Evolutionary conservation across 2,888 invertebrate genomes (phyloP).

Genomic region (Aporophyla nigra): DNA sequence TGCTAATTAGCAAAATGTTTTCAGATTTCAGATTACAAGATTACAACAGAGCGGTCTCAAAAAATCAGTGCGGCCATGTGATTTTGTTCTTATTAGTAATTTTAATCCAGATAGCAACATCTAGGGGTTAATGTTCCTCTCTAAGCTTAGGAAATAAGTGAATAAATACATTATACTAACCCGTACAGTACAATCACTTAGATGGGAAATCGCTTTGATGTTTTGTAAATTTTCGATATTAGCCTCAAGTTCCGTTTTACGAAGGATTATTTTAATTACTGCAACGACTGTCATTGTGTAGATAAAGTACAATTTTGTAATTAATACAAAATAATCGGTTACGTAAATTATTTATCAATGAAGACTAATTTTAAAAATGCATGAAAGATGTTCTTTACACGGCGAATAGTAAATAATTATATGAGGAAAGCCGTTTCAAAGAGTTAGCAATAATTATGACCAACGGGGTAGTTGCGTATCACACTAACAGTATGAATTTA

Average conservation of each 20-base stretch:
- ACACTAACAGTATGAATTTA: not conserved
- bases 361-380: not conserved
- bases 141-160: constrained; percentile 65
- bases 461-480: not conserved
- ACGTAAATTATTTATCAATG: not conserved
- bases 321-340: not conserved
- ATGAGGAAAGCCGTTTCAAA: not conserved
- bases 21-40: constrained; percentile 90
- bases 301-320: constrained; percentile 17
- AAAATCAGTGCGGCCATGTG: constrained; percentile 73
- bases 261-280: constrained; percentile 43
- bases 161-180: constrained; percentile 69
- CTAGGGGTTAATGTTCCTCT: constrained; percentile 69
- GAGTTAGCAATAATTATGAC: not conserved
- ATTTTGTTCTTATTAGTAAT: constrained; percentile 80
- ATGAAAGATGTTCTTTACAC: not conserved
- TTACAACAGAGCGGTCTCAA: constrained; percentile 82
- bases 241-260: constrained; percentile 36
- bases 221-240: constrained; percentile 51
- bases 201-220: constrained; percentile 66
- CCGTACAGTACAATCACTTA: constrained; percentile 64
- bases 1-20: constrained; percentile 79
- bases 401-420: not conserved
- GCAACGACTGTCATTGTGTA: constrained; percentile 21
- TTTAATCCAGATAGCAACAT: constrained; percentile 73